Conservation (phyloP, 2,797 vertebrate genomes). For the Periophthalmus magnuspinnatus region DNA sequence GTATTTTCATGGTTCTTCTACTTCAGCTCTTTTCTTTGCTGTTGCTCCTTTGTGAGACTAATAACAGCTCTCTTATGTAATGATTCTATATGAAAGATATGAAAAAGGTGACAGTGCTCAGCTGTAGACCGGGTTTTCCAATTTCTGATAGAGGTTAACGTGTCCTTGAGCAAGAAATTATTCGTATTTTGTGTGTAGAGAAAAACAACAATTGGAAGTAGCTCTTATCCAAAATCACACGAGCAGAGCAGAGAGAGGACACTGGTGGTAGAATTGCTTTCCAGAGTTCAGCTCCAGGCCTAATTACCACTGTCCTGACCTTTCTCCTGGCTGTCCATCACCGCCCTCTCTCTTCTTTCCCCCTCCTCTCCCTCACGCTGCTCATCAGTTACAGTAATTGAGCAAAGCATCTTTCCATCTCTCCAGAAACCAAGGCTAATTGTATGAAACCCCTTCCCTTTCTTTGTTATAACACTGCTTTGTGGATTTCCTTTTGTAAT, state of each 20-base stretch:
- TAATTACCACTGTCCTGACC: conserved; percentile 18
- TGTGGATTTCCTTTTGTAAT: not conserved
- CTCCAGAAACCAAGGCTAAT: conserved; percentile 17
- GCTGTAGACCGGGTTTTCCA: too few species aligned
- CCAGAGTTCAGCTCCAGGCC: conserved; percentile 1
- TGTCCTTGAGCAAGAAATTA: too few species aligned
- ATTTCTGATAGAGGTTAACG: too few species aligned
- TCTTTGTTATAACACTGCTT: not conserved
- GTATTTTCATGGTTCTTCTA: too few species aligned
- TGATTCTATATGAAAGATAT: too few species aligned
- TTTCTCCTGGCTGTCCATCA: conserved; percentile 29
- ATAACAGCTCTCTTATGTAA: too few species aligned
- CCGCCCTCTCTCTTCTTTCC: conserved; percentile 2
- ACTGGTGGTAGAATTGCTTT: not conserved
- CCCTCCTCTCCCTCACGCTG: conserved; percentile 7
- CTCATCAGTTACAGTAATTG: conserved; percentile 33
- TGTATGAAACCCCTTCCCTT: conserved; percentile 3
- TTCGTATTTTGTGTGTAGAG: not conserved
- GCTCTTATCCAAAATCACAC: not conserved
- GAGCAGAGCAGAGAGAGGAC: not conserved
- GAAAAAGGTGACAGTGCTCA: too few species aligned
- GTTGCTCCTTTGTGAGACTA: too few species aligned
- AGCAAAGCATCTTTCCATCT: conserved; percentile 13
- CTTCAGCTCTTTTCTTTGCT: too few species aligned
- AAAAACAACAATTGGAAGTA: not conserved